Percentiles rank a stretch among this genome's conserved stretches.
Conservation (phyloP, 1,140 invertebrate genomes). For the Periplaneta americana region DNA sequence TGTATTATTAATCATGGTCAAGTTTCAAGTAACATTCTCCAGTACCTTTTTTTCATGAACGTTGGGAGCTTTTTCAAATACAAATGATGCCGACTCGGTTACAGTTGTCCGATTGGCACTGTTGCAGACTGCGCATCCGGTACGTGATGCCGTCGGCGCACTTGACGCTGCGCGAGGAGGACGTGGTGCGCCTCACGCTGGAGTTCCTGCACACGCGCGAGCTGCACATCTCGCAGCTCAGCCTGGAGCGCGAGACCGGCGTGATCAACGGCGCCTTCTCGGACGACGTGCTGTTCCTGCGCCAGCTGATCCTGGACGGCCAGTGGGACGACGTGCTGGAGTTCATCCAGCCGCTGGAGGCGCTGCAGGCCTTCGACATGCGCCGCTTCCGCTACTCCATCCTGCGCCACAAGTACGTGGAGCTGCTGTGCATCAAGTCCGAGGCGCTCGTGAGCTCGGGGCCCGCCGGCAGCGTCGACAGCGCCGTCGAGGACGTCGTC, state of each 20-base stretch:
- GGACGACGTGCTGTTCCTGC: conserved; percentile 88
- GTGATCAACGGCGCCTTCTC: conserved; percentile 89
- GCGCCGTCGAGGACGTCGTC: conserved; percentile 91
- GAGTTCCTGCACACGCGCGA: conserved; percentile 91
- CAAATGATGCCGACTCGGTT: no score
- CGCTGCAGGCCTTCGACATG: conserved; percentile 63
- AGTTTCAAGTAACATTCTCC: no score
- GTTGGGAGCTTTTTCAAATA: no score
- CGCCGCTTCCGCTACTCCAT: conserved; percentile 80
- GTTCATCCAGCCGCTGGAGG: conserved; percentile 92
- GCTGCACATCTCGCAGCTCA: conserved; percentile 85
- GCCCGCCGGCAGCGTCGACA: conserved; percentile 63
- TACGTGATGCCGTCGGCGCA: conserved; percentile 76
- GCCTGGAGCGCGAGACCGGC: conserved; percentile 90
- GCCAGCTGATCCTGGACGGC: conserved; percentile 92
- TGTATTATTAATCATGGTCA: no score
- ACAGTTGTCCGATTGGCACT: no score
- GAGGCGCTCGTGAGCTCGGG: conserved; percentile 53
- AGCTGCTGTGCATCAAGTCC: conserved; percentile 89
- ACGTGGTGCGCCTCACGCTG: conserved; percentile 83
- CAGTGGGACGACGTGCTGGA: conserved; percentile 97
- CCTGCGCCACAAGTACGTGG: conserved; percentile 89
- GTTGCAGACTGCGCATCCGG: conserved; percentile 51
- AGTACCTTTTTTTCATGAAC: no score
- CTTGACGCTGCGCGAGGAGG: conserved; percentile 80